Evolutionary conservation across 2,113 vertebrate species (phyloP).

Genomic region (Hippopotamus amphibius): DNA sequence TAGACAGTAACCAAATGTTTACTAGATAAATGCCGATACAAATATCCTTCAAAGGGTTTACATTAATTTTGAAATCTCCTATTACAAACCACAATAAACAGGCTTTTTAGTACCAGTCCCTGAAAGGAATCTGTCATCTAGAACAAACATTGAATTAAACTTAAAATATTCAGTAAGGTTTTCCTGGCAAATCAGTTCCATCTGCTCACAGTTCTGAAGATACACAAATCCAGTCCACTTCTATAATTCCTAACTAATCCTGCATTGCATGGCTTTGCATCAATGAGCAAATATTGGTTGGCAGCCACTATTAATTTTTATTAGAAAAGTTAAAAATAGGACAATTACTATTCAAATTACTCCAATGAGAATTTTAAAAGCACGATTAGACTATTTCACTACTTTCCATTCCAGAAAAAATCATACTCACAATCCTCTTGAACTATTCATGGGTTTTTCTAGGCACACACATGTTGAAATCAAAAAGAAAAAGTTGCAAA

Average conservation of each 20-base stretch:
- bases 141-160: slow-evolving; percentile 18
- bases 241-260: background rate
- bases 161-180: background rate
- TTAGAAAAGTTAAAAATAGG: background rate
- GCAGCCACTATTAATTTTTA: background rate
- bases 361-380: slow-evolving; percentile 3
- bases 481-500: background rate
- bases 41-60: background rate
- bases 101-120: background rate
- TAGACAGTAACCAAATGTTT: slow-evolving; percentile 9
- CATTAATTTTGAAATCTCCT: background rate
- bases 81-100: slow-evolving; percentile 2
- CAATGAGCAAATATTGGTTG: slow-evolving; percentile 5
- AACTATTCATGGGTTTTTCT: background rate
- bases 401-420: slow-evolving; percentile 23
- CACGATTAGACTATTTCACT: background rate
- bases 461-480: background rate
- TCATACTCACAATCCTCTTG: background rate
- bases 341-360: slow-evolving; percentile 26
- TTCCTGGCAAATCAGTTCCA: background rate
- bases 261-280: background rate
- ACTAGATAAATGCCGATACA: background rate
- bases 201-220: background rate
- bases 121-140: slow-evolving; percentile 28
- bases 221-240: background rate